These are phyloP conservation scores for Phlogophora meticulosa DNA, from an alignment of 2,888 invertebrate genomes.

Conservation along the genomic window DNA sequence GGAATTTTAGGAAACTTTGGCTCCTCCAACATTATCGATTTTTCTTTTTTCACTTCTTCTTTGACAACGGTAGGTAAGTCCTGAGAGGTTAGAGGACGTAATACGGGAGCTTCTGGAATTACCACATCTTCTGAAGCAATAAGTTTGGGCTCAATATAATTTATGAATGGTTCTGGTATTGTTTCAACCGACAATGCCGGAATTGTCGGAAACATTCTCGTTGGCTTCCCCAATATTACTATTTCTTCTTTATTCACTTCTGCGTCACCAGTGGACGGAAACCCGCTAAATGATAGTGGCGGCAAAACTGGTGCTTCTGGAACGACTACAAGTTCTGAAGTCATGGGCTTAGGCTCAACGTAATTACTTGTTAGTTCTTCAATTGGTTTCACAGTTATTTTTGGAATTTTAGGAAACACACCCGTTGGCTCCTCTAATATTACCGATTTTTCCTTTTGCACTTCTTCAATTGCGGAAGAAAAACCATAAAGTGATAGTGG, in stretches of 20 bases:
- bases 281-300: not conserved
- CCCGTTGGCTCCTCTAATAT: not conserved
- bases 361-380: too few relatives aligned
- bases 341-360: not conserved
- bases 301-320: slow-evolving; percentile 15
- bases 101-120: slow-evolving; percentile 16
- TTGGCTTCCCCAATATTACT: not conserved
- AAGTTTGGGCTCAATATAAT: not conserved
- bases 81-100: slow-evolving; percentile 5
- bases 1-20: not conserved
- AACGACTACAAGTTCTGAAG: not conserved
- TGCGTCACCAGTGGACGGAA: not conserved
- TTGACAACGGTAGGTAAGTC: not conserved
- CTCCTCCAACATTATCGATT: not conserved
- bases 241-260: slow-evolving; percentile 4
- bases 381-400: not conserved
- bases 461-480: not conserved
- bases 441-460: slow-evolving; percentile 3
- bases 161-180: not conserved
- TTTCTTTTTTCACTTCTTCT: not conserved
- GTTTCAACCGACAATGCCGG: not conserved
- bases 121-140: not conserved
- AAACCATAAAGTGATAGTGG: slow-evolving; percentile 1
- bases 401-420: not conserved
- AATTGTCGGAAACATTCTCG: not conserved